Evolutionary conservation across 2,113 vertebrate genomes (phyloP).

Genomic region (Addax nasomaculatus): DNA sequence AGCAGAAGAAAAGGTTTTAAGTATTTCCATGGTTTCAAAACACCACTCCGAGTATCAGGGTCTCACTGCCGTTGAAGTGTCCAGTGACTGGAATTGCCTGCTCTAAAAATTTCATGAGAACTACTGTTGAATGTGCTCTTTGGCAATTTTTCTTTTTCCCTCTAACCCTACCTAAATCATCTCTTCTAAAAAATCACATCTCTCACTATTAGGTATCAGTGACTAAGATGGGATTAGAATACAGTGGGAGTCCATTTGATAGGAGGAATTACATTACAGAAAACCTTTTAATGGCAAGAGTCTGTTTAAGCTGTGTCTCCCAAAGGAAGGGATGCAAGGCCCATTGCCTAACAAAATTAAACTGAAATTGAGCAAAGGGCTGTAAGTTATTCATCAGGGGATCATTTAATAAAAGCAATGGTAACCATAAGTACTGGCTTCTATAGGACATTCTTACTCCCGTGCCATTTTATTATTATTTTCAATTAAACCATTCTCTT

Average conservation of each 20-base stretch:
- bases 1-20: neutral
- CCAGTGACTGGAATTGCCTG: neutral
- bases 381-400: neutral
- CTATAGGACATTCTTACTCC: neutral
- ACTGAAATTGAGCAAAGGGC: neutral
- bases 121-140: neutral
- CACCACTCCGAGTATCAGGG: neutral
- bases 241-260: neutral
- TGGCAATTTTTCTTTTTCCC: neutral
- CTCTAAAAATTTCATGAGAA: conserved; percentile 17
- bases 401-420: neutral
- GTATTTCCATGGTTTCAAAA: neutral
- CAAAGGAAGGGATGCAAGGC: neutral
- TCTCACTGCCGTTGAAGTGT: neutral
- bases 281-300: conserved; percentile 22
- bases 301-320: neutral
- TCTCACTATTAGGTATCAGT: neutral
- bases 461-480: neutral
- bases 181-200: neutral
- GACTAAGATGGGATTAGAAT: neutral
- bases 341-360: conserved; percentile 19
- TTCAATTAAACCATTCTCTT: neutral
- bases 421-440: neutral
- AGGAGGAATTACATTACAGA: neutral
- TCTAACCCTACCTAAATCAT: conserved; percentile 2